Base-by-base conservation (phyloP, 2,113 vertebrate genomes). In the Xiphophorus couchianus region DNA sequence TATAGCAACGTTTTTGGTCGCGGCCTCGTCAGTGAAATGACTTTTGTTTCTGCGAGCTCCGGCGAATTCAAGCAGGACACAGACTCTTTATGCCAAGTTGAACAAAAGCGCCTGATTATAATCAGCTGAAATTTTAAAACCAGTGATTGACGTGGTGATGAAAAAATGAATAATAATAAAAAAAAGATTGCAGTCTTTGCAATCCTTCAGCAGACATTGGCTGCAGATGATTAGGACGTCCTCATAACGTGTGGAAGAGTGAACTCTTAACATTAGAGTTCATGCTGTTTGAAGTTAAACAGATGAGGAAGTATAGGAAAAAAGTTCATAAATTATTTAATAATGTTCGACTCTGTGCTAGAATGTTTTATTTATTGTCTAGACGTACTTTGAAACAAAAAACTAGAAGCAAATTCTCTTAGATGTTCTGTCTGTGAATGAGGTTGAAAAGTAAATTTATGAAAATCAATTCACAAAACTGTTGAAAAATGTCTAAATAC, bases 41-140 rank as follows among this genome's bases (percentile, higher is more conserved):
- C 3, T 19, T 37, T 68, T 62, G 44, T 68, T 67, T 72, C 61
- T 84, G 77, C 7, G 82, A 62, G 60, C 64, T 80, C 62, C 35
- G 2, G 58, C 33, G 19, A 11, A 33, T 51, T 61, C 9, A 29
- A 61, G 60, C 64, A 77, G 65, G 44, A 66, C 14, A 31, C 66
- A 25, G 54, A 80, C 22, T 29, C 12, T 15, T 19, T 19, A 61
- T 60, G 64, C 51, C 62, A 28, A 62, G 69, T 70, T n/a, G 76
- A 66, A 27, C 67, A 62, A 44, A 62, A 30, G 7, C 19, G 29
- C 17, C 27, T 42, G 28, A 62, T 48, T 63, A 15, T 63, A 63
- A 62, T 63, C 37, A 73, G 61, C 14, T 35, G 19, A 8, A 28
- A 28, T 12, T 35, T 37, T 17, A 48, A 58, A 11, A 58, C 9